Conservation (phyloP, 2,113 vertebrate species). For the Pteronura brasiliensis region DNA sequence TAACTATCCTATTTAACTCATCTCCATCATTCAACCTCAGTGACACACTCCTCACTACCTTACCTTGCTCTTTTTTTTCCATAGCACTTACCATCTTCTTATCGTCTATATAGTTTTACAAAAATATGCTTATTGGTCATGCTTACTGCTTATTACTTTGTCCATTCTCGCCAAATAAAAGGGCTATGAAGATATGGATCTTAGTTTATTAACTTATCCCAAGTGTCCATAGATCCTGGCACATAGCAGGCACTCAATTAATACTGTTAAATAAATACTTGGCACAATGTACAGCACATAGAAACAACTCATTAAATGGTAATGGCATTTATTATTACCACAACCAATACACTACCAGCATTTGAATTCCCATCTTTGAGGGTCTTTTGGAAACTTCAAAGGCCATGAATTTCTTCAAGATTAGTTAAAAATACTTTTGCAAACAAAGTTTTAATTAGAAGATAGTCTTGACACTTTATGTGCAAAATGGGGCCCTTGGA, state of each 20-base stretch:
- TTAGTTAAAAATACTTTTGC: not conserved
- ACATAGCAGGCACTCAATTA: not conserved
- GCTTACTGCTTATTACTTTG: not conserved
- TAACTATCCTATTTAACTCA: not conserved
- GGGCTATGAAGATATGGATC: not conserved
- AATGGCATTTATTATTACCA: slow-evolving; percentile 10
- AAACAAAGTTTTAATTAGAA: slow-evolving; percentile 19
- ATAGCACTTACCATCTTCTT: not conserved
- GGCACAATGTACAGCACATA: not conserved
- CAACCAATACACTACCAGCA: not conserved
- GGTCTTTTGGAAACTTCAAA: slow-evolving; percentile 21
- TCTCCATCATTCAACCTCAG: not conserved
- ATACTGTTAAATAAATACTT: not conserved
- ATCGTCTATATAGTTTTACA: not conserved
- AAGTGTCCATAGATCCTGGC: not conserved
- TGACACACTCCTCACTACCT: not conserved
- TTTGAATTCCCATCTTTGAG: not conserved
- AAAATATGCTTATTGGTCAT: not conserved
- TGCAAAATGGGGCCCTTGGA: not conserved
- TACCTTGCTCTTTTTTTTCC: not conserved
- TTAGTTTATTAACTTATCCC: not conserved
- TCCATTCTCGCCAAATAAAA: not conserved
- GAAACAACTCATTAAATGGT: not conserved
- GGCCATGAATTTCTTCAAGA: not conserved
- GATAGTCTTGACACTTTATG: not conserved